Base-by-base conservation (phyloP, 2,113 vertebrate species). In the Oncorhynchus keta region DNA sequence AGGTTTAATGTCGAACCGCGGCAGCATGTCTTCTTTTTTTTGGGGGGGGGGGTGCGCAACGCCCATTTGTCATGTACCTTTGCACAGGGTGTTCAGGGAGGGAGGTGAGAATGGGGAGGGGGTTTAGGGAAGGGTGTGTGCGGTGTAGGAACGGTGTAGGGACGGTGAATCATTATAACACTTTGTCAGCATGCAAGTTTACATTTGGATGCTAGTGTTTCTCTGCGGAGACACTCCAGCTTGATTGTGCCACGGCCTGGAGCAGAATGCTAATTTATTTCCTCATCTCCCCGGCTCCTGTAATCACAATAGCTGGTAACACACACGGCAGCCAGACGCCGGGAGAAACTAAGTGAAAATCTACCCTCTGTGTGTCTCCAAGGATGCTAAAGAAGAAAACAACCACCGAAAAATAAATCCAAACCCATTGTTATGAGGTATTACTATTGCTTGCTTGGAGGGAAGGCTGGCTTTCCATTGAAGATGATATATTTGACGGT, bases 1-100 rank as follows among this genome's bases (percentile, higher is more conserved):
- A 88, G 84, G 86, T 91, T 91, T 92, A 93, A 93, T 92, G 84
- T 82, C 85, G 81, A 91, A 92, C 83, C 84, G 84, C 65, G 9
- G 24, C 30, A 0, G 1, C 32, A 5, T 45, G 20, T 45, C 8
- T 35, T 22, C 9, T 45, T 35, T 39, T 39, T 32, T 30, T 30
- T 30, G 1, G 9, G 2, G 14, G 11, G 64, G 24, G 4, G 22
- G 22, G 13, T 2, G 7, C 30, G 66, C 85, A 88, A 91, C 77
- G 77, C 77, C 81, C 74, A 35, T 85, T 88, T 81, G 30, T 87
- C 83, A 76, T 77, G 73, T 72, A 30, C 81, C 85, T 83, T 79
- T 79, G 77, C 45, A 76, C 7, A 14, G 16, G 1, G 14, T 66
- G 45, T 51, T 16, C 20, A 26, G 79, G 6, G 20, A 6, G 2